These are phyloP conservation scores for Murina feae DNA, from an alignment of 2,113 vertebrate species.

Conservation along the genomic window DNA sequence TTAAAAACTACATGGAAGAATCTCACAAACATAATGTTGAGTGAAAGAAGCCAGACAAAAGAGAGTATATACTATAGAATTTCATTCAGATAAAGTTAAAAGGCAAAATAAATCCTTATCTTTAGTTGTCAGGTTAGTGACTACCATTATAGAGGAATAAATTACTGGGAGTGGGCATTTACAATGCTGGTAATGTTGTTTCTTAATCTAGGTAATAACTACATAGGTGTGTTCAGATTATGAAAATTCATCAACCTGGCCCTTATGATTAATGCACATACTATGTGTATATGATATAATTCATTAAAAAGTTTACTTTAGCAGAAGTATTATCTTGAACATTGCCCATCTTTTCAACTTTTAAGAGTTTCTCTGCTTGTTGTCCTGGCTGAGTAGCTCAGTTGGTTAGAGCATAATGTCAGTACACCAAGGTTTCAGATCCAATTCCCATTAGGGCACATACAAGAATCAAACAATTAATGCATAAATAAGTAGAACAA, in stretches of 20 bases:
- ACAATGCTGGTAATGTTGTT: neutral
- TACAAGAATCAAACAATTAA: neutral
- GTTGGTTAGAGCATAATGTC: too few relatives aligned
- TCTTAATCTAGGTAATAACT: neutral
- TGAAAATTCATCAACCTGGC: neutral
- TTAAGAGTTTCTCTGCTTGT: neutral
- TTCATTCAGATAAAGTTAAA: neutral
- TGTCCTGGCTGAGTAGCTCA: too few relatives aligned
- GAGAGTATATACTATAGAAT: neutral
- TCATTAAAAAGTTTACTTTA: neutral
- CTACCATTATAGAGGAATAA: neutral
- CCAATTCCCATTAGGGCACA: neutral
- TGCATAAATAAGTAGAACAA: neutral
- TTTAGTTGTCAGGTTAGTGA: neutral
- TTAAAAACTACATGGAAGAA: neutral
- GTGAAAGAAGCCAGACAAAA: neutral
- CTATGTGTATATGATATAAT: neutral
- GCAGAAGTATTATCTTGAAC: neutral
- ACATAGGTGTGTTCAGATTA: neutral
- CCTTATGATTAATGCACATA: neutral
- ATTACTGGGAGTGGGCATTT: neutral
- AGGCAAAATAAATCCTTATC: neutral
- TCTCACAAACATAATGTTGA: neutral
- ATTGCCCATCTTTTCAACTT: neutral
- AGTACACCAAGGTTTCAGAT: neutral